Evolutionary conservation across 2,113 vertebrate species (phyloP), one percentile per base, ranked within the genome.

Genomic region (Cathartes aura): DNA sequence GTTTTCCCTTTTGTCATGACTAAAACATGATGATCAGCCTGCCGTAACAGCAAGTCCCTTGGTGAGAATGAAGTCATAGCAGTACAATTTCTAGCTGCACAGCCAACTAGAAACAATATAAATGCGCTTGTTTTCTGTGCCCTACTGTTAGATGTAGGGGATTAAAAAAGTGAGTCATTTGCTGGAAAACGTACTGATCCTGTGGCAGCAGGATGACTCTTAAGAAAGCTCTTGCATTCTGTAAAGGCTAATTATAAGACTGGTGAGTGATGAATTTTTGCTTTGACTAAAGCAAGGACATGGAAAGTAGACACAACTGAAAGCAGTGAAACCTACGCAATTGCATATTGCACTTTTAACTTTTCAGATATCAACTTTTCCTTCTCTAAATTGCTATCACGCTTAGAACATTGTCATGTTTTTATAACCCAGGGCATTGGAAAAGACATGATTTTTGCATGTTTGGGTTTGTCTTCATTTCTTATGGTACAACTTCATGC

Each of bases 1-100:
- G 66, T 72, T 90, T 82, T 67, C 62, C 66, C 80, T 90, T 87
- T 81, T 87, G 91, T 79, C 89, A 42, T 76, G 64, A 53, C 80
- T 94, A 60, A 95, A 92, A 59, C 45, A 22, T 27, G 89, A 75
- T 88, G 83, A 71, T 52, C 80, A 11, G 78, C 62, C 78, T 80
- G 75, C 40, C 1, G 2, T 55, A 76, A 52, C 56, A 71, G 72
- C 48, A 18, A 83, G 52, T 68, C 90, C 80, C 81, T 40, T 20
- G 89, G 83, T 75, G 95, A 60, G 72, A 50, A 26, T 58, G 94
- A 88, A 94, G 83, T 75, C 74, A 86, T 22, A 63, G 70, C 63
- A 56, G 47, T 45, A 9, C 82, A 48, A 55, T 70, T 73, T 86
- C 63, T 29, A 76, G 6, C 59, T 71, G 40, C 79, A 68, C 89